A percentile compares a stretch with the other conserved stretches of the same genome.
phyloP scores from a whole-genome alignment of 2,797 vertebrate genomes.

The Dermochelys coriacea region DNA sequence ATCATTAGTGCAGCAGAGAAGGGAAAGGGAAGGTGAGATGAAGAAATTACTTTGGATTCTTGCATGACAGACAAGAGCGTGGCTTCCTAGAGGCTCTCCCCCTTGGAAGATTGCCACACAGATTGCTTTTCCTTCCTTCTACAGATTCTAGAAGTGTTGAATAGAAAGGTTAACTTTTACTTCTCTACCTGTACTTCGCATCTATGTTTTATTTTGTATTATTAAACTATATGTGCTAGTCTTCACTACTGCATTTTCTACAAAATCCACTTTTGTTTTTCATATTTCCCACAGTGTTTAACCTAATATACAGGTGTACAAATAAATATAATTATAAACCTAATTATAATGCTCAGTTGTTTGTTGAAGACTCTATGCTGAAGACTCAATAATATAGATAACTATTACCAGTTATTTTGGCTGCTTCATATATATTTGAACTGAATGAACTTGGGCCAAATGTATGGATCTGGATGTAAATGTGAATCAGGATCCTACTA shows the following conservation, averaged over 20 bases:
- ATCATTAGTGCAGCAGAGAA: background rate
- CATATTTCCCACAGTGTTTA: background rate
- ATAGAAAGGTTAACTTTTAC: background rate
- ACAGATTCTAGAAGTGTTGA: background rate
- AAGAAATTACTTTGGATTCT: background rate
- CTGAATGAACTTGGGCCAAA: background rate
- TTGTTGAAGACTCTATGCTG: background rate
- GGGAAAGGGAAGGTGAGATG: accelerated
- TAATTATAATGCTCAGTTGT: background rate
- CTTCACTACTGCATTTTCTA: background rate
- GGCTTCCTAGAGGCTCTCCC: background rate
- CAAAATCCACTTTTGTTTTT: background rate
- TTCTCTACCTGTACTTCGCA: background rate
- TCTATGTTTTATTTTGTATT: background rate
- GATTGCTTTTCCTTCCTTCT: background rate
- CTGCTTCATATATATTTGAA: background rate
- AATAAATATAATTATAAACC: background rate
- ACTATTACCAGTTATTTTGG: background rate
- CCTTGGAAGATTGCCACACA: background rate
- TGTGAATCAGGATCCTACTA: background rate
- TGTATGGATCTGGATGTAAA: background rate
- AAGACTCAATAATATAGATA: background rate
- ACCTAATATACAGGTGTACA: background rate
- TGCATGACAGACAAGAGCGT: background rate
- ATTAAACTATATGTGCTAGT: background rate